These are phyloP conservation scores for Urophycis tenuis DNA, from an alignment of 2,797 vertebrate species.

Conservation along the genomic window DNA sequence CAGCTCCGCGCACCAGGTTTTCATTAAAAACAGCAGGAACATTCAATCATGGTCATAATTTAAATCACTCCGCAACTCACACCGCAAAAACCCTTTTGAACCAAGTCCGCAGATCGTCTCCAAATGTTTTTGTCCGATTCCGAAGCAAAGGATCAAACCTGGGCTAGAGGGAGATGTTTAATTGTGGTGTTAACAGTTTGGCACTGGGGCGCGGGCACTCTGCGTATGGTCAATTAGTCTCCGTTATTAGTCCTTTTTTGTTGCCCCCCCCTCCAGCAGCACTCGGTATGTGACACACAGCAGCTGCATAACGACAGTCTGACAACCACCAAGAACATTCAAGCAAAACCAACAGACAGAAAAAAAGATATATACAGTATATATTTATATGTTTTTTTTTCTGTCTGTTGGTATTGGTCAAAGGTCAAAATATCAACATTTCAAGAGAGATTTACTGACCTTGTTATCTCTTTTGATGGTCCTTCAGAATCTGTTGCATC, in stretches of 20 bases:
- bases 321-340: background rate
- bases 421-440: too few species aligned
- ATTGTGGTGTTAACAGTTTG: background rate
- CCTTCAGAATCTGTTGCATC: too few species aligned
- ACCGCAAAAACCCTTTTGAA: background rate
- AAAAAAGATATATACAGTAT: too few species aligned
- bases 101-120: background rate
- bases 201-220: background rate
- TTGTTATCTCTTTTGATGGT: too few species aligned
- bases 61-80: background rate
- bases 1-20: background rate
- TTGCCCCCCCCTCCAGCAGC: too few species aligned
- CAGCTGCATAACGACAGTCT: background rate
- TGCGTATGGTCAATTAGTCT: background rate
- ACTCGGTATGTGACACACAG: background rate
- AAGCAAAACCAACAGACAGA: background rate
- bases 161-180: too few species aligned
- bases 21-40: background rate
- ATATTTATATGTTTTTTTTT: too few species aligned
- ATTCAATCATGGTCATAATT: background rate
- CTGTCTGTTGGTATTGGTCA: too few species aligned
- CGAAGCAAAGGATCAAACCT: background rate
- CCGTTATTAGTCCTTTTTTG: background rate
- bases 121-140: background rate
- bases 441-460: too few species aligned